Conservation (phyloP, 2,113 vertebrate genomes). For the Bombycilla garrulus region DNA sequence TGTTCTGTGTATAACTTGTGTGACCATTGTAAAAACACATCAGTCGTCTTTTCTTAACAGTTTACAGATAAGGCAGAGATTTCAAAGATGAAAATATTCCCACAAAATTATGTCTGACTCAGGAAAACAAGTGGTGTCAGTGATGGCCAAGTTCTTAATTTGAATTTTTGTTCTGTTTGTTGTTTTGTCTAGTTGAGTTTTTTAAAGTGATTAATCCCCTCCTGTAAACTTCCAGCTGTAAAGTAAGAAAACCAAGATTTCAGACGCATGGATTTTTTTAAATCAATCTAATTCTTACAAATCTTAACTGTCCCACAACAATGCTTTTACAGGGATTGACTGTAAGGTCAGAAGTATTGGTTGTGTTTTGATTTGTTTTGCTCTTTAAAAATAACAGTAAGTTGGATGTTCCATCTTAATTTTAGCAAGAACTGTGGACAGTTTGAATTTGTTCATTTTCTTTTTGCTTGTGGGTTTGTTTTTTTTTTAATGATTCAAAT, state of each 20-base stretch:
- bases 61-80: background rate
- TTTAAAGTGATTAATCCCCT: background rate
- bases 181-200: background rate
- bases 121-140: background rate
- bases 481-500: background rate
- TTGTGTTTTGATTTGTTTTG: background rate
- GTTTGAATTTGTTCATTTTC: background rate
- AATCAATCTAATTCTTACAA: background rate
- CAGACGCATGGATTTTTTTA: background rate
- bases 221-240: background rate
- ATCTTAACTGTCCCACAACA: background rate
- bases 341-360: background rate
- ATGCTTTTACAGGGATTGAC: background rate
- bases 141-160: background rate
- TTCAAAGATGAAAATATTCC: background rate
- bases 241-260: background rate
- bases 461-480: background rate
- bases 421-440: background rate
- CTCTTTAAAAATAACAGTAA: background rate
- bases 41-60: background rate
- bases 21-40: background rate
- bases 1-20: background rate
- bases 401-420: background rate
- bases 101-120: background rate
- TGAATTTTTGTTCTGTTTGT: background rate